phyloP scores from a whole-genome alignment of 2,113 vertebrate genomes.

The Eulacestoma nigropectus region DNA sequence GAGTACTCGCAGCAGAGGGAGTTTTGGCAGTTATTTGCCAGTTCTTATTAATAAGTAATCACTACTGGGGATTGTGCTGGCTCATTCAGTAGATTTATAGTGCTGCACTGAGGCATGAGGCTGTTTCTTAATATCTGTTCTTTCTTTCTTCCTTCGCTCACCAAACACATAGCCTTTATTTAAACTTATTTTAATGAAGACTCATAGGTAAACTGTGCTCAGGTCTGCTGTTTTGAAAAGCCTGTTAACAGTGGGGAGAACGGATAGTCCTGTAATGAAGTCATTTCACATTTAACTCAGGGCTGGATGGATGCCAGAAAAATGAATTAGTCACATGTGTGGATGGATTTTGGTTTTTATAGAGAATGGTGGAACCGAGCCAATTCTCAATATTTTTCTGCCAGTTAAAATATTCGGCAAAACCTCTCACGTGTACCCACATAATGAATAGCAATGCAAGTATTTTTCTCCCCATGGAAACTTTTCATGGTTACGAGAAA shows the following conservation, averaged over 20 bases:
- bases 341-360: conserved; percentile 39
- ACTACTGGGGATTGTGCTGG: conserved; percentile 56
- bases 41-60: conserved; percentile 70
- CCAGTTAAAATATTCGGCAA: conserved; percentile 51
- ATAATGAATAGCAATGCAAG: conserved; percentile 2
- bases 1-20: conserved; percentile 47
- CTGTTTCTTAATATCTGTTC: conserved; percentile 56
- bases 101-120: conserved; percentile 57
- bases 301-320: conserved; percentile 31
- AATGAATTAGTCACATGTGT: conserved; percentile 54
- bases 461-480: neutral
- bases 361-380: conserved; percentile 15
- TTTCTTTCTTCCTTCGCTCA: conserved; percentile 8
- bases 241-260: conserved; percentile 8
- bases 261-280: conserved; percentile 31
- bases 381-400: conserved; percentile 36
- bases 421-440: neutral
- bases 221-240: conserved; percentile 44
- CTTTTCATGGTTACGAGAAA: neutral
- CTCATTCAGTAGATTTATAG: conserved; percentile 66
- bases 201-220: conserved; percentile 26
- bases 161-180: conserved; percentile 44
- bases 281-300: conserved; percentile 36
- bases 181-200: conserved; percentile 60
- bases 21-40: conserved; percentile 53